A percentile compares a stretch with the other conserved stretches of the same genome.
phyloP scores from a whole-genome alignment of 2,113 vertebrate genomes.

The Saccopteryx bilineata region DNA sequence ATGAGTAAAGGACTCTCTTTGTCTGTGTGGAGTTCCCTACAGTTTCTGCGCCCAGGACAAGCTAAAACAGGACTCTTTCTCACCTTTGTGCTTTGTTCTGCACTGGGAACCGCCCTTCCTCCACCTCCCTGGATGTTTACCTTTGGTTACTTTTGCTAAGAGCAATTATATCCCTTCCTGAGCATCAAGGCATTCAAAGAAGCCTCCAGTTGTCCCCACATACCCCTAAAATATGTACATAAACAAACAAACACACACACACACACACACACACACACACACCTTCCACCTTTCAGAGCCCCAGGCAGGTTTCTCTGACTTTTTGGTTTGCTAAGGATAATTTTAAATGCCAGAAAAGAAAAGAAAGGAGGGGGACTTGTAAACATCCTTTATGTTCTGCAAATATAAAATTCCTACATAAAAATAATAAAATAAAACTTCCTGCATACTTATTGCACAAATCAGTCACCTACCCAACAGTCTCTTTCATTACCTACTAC shows the following conservation, averaged over 20 bases:
- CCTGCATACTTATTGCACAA: not conserved
- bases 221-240: not conserved
- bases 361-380: not conserved
- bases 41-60: not conserved
- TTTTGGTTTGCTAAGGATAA: not conserved
- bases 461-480: not conserved
- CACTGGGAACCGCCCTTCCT: not conserved
- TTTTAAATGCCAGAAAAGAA: slow-evolving; percentile 6
- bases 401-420: slow-evolving; percentile 29
- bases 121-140: not conserved
- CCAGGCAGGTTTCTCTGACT: not conserved
- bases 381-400: not conserved
- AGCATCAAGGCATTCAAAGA: not conserved
- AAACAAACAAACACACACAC: not conserved
- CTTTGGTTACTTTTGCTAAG: not conserved
- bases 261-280: not conserved
- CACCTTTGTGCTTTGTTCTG: not conserved
- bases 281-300: not conserved
- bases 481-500: not conserved
- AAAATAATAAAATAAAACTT: not conserved
- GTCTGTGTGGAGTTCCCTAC: not conserved
- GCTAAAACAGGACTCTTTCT: not conserved
- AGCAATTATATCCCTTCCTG: not conserved
- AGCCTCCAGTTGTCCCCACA: not conserved
- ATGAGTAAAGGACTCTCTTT: not conserved